phyloP scores from a whole-genome alignment of 2,797 vertebrate species.

The Leptodactylus fallax region DNA sequence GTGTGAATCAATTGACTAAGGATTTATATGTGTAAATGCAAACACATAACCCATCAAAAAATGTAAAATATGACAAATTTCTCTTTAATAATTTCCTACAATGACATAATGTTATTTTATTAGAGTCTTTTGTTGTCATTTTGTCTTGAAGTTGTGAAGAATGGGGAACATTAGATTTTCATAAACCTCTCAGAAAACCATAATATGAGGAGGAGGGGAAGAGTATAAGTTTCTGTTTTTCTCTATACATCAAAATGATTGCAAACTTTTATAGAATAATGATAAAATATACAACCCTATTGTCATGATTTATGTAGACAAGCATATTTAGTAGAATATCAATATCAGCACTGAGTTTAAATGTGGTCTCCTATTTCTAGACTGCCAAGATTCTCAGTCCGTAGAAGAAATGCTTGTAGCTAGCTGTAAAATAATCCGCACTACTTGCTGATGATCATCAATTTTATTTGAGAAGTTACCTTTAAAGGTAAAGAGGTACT shows the following conservation, averaged over 20 bases:
- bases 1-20: slow-evolving; percentile 24
- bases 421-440: no score
- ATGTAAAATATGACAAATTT: slow-evolving; percentile 39
- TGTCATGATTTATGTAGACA: neutral
- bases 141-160: slow-evolving; percentile 27
- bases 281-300: neutral
- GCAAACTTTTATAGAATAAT: neutral
- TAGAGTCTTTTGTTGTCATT: slow-evolving; percentile 38
- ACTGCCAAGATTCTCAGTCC: neutral
- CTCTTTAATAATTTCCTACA: slow-evolving; percentile 37
- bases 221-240: neutral
- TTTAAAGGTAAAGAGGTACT: no score
- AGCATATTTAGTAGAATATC: neutral
- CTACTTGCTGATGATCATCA: neutral
- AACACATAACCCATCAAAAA: slow-evolving; percentile 9
- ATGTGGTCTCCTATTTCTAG: neutral
- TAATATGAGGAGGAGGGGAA: neutral
- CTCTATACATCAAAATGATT: slow-evolving; percentile 34
- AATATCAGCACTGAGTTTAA: neutral
- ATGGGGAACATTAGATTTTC: slow-evolving; percentile 35
- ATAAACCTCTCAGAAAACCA: slow-evolving; percentile 26
- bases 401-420: no score
- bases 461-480: no score
- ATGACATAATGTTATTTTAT: slow-evolving; percentile 51
- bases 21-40: slow-evolving; percentile 31